These are phyloP conservation scores for Steinernema khuongi DNA, from an alignment of 1,140 invertebrate species.

Conservation along the genomic window DNA sequence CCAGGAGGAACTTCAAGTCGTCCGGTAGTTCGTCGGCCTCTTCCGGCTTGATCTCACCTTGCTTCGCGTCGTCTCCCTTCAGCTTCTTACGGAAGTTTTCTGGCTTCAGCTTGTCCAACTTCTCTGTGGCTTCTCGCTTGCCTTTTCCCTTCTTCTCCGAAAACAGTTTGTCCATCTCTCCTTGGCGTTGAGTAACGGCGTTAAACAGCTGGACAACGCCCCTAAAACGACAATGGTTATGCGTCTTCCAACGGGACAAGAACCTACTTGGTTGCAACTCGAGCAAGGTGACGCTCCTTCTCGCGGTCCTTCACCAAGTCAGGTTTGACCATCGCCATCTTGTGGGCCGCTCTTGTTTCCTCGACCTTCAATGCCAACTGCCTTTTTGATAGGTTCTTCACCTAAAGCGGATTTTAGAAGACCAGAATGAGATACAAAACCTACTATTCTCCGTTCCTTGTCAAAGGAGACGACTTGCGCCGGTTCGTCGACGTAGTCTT, in stretches of 20 bases:
- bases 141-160: not conserved
- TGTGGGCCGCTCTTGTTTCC: not conserved
- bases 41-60: not conserved
- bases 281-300: not conserved
- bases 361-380: not conserved
- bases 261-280: not conserved
- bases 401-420: not conserved
- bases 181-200: slow-evolving; percentile 6
- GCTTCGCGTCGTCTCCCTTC: not conserved
- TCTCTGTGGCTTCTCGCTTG: not conserved
- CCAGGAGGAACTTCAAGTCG: not conserved
- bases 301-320: slow-evolving; percentile 2
- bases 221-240: not conserved
- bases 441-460: not conserved
- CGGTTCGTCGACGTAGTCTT: not conserved
- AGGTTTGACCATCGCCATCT: not conserved
- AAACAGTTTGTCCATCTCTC: not conserved
- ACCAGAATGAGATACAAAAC: not conserved
- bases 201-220: not conserved
- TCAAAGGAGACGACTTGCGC: not conserved
- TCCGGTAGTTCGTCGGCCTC: slow-evolving; percentile 6
- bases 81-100: slow-evolving; percentile 2
- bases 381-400: not conserved
- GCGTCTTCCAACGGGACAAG: not conserved
- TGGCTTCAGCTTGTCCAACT: slow-evolving; percentile 3